A percentile compares a stretch with the other conserved stretches of the same genome.
These are phyloP conservation scores for Euura saliciscinereae DNA, from an alignment of 1,140 invertebrate species.

Conservation along the genomic window DNA sequence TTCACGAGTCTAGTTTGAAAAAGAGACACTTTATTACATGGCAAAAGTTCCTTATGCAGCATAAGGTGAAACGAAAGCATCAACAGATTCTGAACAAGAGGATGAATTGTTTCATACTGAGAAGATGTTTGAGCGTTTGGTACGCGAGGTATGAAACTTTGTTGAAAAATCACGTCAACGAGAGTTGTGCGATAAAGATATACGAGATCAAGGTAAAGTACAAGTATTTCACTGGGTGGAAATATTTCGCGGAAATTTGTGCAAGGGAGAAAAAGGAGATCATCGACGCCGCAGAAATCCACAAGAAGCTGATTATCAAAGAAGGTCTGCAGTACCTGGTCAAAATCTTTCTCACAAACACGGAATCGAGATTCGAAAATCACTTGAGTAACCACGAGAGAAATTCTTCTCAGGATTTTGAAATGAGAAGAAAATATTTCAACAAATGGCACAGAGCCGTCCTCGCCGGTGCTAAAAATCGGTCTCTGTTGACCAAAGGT, in stretches of 20 bases:
- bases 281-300: neutral
- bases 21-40: neutral
- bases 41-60: neutral
- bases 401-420: conserved; percentile 19
- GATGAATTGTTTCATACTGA: conserved; percentile 4
- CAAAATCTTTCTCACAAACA: neutral
- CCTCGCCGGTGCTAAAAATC: neutral
- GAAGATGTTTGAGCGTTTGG: conserved; percentile 2
- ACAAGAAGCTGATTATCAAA: conserved; percentile 11
- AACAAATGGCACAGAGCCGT: conserved; percentile 28
- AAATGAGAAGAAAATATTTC: conserved; percentile 31
- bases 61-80: neutral
- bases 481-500: neutral
- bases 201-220: neutral
- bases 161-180: conserved; percentile 1
- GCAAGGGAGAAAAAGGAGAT: conserved; percentile 1
- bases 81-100: neutral
- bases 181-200: neutral
- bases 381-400: conserved; percentile 5
- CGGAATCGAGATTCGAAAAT: neutral
- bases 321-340: conserved; percentile 1
- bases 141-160: neutral
- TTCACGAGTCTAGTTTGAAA: conserved; percentile 7
- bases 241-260: neutral
- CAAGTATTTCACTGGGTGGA: neutral